A percentile compares a stretch with the other conserved stretches of the same genome.
Evolutionary conservation across 2,888 invertebrate genomes (phyloP).

Genomic region (Trichacis sp.): DNA sequence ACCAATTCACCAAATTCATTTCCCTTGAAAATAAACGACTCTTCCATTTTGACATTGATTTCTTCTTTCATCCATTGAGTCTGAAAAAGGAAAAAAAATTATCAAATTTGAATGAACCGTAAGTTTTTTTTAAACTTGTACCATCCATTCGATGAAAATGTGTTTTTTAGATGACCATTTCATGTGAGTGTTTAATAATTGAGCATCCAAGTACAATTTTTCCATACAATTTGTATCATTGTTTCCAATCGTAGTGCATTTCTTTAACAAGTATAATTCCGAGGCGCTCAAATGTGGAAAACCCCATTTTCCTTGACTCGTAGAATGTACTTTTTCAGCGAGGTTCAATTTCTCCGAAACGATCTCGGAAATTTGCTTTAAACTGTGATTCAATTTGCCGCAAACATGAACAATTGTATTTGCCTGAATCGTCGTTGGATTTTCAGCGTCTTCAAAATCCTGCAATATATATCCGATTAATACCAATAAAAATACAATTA

Average conservation of each 20-base stretch:
- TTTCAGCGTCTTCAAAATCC: conserved; percentile 9
- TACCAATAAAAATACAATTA: neutral
- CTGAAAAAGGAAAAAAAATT: conserved; percentile 45
- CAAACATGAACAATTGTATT: conserved; percentile 43
- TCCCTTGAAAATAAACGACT: neutral
- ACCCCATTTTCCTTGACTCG: conserved; percentile 47
- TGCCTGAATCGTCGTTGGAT: conserved; percentile 27
- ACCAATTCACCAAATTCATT: conserved; percentile 42
- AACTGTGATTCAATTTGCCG: conserved; percentile 46
- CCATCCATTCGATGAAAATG: conserved; percentile 54
- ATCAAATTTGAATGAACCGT: too few relatives aligned
- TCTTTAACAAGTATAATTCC: conserved; percentile 49
- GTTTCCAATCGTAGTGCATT: conserved; percentile 32
- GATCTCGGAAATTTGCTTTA: conserved; percentile 52
- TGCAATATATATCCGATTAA: conserved; percentile 1
- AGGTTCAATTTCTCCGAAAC: conserved; percentile 46
- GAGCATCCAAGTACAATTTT: conserved; percentile 40
- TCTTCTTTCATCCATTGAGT: conserved; percentile 47
- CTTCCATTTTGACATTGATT: too few relatives aligned
- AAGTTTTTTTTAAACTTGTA: conserved; percentile 14
- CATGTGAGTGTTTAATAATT: conserved; percentile 44
- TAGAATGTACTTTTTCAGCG: conserved; percentile 49
- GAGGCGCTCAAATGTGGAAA: conserved; percentile 50
- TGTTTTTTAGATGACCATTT: conserved; percentile 48
- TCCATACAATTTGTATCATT: conserved; percentile 22